Evolutionary conservation across 2,113 vertebrate species (phyloP), one percentile per base, ranked within the genome.

Genomic region (Choloepus hoffmanni): DNA sequence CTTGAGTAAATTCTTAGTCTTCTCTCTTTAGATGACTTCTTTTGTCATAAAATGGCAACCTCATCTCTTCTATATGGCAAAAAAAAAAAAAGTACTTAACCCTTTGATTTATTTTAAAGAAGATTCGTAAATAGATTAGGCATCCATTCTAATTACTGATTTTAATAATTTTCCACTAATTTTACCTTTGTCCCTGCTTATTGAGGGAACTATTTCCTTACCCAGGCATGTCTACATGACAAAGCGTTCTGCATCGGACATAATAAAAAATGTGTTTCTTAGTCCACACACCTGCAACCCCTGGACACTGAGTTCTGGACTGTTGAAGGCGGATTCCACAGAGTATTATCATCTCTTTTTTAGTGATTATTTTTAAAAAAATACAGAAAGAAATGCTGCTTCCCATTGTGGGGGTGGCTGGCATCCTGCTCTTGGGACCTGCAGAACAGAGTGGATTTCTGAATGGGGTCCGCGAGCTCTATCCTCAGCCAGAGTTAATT

Each of bases 401-500:
- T 95, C 55, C 72, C 14, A 3, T 70, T 74, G 84, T 13, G 15
- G 79, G 36, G 63, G 85, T 58, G 30, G 5, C 21, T 5, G 2
- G 36, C 68, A 48, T 90, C 79, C 92, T 43, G 83, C 73, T 97
- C 63, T 55, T 58, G 74, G 92, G 98, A 92, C 68, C 2, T 50
- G 23, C 81, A 72, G 28, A 79, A 86, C 28, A 74, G 4, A 94
- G 79, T 36, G 87, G 95, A 72, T 98, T 98, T 98, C 96, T 96
- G 97, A 98, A 98, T 97, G 98, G 98, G 98, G 98, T 96, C 97
- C 98, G 98, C 98, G 98, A 98, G 98, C 98, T 98, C 98, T 98
- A 97, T 99, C 98, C 98, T 97, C 97, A 96, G 98, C 97, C 98
- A 30, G 96, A 99, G 99, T 98, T 99, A 98, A 99, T 99, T 99